These are phyloP conservation scores for Scelioninae gen. 2 DNA, from an alignment of 2,888 invertebrate species.

Conservation along the genomic window DNA sequence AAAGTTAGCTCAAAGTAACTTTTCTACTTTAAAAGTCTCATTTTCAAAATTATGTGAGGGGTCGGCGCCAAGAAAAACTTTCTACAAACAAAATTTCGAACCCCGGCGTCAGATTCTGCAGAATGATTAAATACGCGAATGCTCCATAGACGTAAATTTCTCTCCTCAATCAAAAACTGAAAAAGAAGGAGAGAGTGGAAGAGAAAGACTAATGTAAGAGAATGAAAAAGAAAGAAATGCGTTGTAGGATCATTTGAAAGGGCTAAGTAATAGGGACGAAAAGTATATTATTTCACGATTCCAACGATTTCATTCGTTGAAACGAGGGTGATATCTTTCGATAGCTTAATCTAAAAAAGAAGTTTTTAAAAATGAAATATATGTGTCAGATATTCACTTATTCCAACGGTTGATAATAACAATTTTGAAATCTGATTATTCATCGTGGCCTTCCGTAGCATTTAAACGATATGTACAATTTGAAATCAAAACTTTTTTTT, in stretches of 20 bases:
- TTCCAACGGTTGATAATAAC: slow-evolving; percentile 5
- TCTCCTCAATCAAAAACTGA: slow-evolving; percentile 24
- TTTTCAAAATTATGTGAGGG: slow-evolving; percentile 50
- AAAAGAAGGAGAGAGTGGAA: slow-evolving; percentile 20
- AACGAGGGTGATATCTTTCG: slow-evolving; percentile 41
- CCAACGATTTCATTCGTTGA: slow-evolving; percentile 22
- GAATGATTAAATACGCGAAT: slow-evolving; percentile 50
- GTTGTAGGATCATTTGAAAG: slow-evolving; percentile 24
- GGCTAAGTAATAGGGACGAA: slow-evolving; percentile 3
- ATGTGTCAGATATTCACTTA: background rate
- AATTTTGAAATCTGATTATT: too few species aligned
- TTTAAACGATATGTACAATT: too few species aligned
- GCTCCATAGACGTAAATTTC: slow-evolving; percentile 33
- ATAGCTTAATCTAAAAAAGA: slow-evolving; percentile 31
- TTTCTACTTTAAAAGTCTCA: slow-evolving; percentile 56
- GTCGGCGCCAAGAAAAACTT: slow-evolving; percentile 45
- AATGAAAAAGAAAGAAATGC: slow-evolving; percentile 6
- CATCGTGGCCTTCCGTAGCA: too few species aligned
- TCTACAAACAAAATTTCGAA: slow-evolving; percentile 41
- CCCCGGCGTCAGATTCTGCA: slow-evolving; percentile 31
- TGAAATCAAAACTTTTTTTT: too few species aligned
- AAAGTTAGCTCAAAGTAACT: slow-evolving; percentile 44
- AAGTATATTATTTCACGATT: slow-evolving; percentile 49
- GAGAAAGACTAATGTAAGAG: background rate
- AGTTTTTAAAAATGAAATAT: slow-evolving; percentile 35